A percentile compares a stretch with the other conserved stretches of the same genome.
Conservation (phyloP, 2,113 vertebrate species). For the Setophaga coronata region DNA sequence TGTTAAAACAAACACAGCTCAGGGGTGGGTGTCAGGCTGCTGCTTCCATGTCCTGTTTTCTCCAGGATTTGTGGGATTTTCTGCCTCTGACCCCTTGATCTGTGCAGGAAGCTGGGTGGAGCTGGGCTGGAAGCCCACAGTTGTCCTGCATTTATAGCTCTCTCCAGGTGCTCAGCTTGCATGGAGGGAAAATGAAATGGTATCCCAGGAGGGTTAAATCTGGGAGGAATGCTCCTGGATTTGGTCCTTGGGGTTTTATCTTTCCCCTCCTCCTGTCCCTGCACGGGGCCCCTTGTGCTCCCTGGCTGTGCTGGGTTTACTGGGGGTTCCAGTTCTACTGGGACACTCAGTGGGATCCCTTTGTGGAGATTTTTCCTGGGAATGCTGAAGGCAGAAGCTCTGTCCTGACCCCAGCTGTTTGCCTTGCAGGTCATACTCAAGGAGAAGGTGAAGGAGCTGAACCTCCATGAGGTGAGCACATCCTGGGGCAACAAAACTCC, state of each 20-base stretch:
- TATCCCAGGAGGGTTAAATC: background rate
- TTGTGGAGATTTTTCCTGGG: background rate
- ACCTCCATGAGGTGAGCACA: conserved; percentile 92
- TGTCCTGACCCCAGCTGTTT: background rate
- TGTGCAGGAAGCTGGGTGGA: background rate
- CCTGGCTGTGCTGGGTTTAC: background rate
- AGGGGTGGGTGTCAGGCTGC: background rate
- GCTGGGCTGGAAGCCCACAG: background rate
- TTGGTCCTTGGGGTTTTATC: background rate
- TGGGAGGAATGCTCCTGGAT: background rate
- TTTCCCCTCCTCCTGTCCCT: background rate
- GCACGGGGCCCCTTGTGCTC: fast-evolving
- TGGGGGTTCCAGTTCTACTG: background rate
- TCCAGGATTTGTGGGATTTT: background rate
- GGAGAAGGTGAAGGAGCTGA: conserved; percentile 98
- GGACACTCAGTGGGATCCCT: background rate
- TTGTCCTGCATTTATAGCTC: background rate
- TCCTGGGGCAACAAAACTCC: background rate
- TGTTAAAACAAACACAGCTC: background rate
- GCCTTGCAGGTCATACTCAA: conserved; percentile 94
- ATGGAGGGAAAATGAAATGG: background rate
- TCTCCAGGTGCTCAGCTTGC: background rate
- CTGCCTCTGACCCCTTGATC: background rate
- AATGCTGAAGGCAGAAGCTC: fast-evolving
- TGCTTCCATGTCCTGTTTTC: background rate